phyloP scores from a whole-genome alignment of 2,113 vertebrate genomes.

The Anser cygnoides region DNA sequence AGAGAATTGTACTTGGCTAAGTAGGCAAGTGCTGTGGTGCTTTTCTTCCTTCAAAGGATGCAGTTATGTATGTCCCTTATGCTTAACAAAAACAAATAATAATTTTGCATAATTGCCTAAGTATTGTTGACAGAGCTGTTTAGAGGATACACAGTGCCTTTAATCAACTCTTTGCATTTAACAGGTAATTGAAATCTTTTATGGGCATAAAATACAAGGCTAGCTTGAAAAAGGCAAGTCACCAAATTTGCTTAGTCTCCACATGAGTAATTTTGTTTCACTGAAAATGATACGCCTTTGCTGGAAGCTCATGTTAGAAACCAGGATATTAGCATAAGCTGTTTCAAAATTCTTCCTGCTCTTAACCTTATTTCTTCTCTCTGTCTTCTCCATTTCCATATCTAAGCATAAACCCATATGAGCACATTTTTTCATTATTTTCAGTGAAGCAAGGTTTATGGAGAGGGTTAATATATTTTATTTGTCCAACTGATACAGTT shows the following conservation, averaged over 20 bases:
- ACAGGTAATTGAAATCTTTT: background rate
- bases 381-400: background rate
- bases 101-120: background rate
- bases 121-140: background rate
- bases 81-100: background rate
- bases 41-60: background rate
- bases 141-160: background rate
- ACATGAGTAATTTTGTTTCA: slow-evolving; percentile 41
- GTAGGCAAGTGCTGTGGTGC: background rate
- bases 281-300: slow-evolving; percentile 27
- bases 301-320: slow-evolving; percentile 20
- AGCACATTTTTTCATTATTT: slow-evolving; percentile 9
- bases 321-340: slow-evolving; percentile 31
- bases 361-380: slow-evolving; percentile 46
- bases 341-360: slow-evolving; percentile 18
- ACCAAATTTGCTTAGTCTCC: slow-evolving; percentile 23
- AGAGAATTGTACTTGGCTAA: background rate
- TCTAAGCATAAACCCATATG: background rate
- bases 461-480: slow-evolving; percentile 2
- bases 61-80: background rate
- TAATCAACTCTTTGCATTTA: slow-evolving; percentile 9
- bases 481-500: background rate
- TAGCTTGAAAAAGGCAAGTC: slow-evolving; percentile 15
- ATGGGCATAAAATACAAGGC: slow-evolving; percentile 1
- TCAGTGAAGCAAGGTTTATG: slow-evolving; percentile 1